These are phyloP conservation scores for Meandrusa payeni DNA, from an alignment of 2,888 invertebrate genomes.

Conservation along the genomic window DNA sequence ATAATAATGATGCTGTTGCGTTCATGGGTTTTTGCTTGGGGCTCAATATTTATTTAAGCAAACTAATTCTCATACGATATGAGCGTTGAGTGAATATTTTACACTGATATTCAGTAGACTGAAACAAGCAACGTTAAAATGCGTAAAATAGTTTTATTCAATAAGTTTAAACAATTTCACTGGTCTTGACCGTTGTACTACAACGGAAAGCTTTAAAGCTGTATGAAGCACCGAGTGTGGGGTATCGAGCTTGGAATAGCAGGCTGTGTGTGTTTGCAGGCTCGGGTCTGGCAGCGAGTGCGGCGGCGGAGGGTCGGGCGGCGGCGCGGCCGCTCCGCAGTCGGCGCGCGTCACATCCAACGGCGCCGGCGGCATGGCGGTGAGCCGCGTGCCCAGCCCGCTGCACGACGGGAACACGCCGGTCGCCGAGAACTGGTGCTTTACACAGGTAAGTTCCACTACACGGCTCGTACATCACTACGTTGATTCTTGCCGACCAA, in stretches of 20 bases:
- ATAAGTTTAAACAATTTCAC: too few relatives aligned
- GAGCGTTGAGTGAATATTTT: too few relatives aligned
- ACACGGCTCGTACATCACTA: too few relatives aligned
- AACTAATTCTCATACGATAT: too few relatives aligned
- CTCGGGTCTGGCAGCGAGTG: slow-evolving; percentile 82
- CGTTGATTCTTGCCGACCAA: too few relatives aligned
- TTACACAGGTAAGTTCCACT: slow-evolving; percentile 99
- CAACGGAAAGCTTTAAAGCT: background rate
- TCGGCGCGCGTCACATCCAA: slow-evolving; percentile 93
- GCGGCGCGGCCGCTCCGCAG: slow-evolving; percentile 83
- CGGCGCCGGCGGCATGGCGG: slow-evolving; percentile 95
- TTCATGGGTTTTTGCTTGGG: too few relatives aligned
- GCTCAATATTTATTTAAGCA: too few relatives aligned
- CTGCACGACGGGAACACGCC: slow-evolving; percentile 97
- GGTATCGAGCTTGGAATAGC: slow-evolving; percentile 5
- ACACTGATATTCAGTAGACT: too few relatives aligned
- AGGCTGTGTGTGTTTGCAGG: slow-evolving; percentile 75
- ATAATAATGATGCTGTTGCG: too few relatives aligned
- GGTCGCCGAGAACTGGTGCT: slow-evolving; percentile 99
- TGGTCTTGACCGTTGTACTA: too few relatives aligned
- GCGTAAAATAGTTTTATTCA: too few relatives aligned
- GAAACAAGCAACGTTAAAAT: too few relatives aligned
- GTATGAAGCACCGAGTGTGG: background rate
- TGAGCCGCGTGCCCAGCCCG: slow-evolving; percentile 97
- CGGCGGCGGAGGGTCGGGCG: slow-evolving; percentile 74